phyloP scores from a whole-genome alignment of 2,888 invertebrate genomes.

The Melanotus villosus region DNA sequence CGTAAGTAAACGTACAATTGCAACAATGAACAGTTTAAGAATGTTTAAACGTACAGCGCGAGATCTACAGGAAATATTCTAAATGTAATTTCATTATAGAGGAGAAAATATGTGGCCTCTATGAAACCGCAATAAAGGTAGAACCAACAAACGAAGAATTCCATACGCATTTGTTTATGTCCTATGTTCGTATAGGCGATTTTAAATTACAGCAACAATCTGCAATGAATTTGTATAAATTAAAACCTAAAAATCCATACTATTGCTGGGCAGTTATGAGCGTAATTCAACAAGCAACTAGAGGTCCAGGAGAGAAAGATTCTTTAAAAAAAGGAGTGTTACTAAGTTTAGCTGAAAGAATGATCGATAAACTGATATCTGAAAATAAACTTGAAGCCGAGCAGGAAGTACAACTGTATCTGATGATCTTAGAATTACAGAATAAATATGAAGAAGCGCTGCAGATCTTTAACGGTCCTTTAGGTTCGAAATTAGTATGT shows the following conservation, averaged over 20 bases:
- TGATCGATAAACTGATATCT: conserved; percentile 91
- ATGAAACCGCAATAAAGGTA: conserved; percentile 89
- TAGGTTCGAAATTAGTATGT: conserved; percentile 79
- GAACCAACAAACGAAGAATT: conserved; percentile 93
- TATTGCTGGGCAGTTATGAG: conserved; percentile 99
- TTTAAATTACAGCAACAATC: conserved; percentile 92
- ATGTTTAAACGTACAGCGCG: no score
- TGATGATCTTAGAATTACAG: conserved; percentile 87
- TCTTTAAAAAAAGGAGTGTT: conserved; percentile 78
- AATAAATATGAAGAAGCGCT: conserved; percentile 87
- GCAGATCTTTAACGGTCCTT: conserved; percentile 83
- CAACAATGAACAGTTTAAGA: no score
- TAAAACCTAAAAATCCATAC: conserved; percentile 94
- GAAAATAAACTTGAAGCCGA: conserved; percentile 94
- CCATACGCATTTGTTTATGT: conserved; percentile 95
- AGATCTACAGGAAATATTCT: no score
- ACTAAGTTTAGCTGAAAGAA: conserved; percentile 90
- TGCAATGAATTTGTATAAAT: conserved; percentile 92
- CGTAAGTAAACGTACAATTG: no score
- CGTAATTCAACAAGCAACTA: conserved; percentile 85
- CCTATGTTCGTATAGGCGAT: conserved; percentile 92
- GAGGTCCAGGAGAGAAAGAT: conserved; percentile 70
- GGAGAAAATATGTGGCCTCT: conserved; percentile 89
- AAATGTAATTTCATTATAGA: no score
- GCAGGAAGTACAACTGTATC: conserved; percentile 92